A percentile compares a stretch with the other conserved stretches of the same genome.
These are phyloP conservation scores for Dunckerocampus dactyliophorus DNA, from an alignment of 2,113 vertebrate genomes.

Conservation along the genomic window DNA sequence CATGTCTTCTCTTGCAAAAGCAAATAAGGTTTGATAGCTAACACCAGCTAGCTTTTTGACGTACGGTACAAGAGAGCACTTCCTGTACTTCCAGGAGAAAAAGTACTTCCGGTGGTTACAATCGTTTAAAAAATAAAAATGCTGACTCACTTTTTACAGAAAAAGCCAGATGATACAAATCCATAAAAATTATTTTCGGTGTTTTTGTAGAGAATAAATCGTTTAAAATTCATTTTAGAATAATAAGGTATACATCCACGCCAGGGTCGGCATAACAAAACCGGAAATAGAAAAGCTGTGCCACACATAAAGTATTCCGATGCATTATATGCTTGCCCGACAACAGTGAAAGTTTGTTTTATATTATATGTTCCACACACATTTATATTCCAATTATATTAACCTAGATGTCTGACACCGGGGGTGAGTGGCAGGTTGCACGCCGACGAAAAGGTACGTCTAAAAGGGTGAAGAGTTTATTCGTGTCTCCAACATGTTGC, in stretches of 20 bases:
- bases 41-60: neutral
- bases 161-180: too few relatives aligned
- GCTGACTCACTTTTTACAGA: too few relatives aligned
- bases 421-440: slow-evolving; percentile 65
- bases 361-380: neutral
- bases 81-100: slow-evolving; percentile 25
- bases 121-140: too few relatives aligned
- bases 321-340: neutral
- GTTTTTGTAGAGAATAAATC: too few relatives aligned
- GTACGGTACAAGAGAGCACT: neutral
- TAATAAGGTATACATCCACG: neutral
- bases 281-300: slow-evolving; percentile 47
- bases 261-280: neutral
- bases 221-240: neutral
- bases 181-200: too few relatives aligned
- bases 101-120: neutral
- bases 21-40: neutral
- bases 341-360: neutral
- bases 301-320: slow-evolving; percentile 28
- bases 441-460: slow-evolving; percentile 59
- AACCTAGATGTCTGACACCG: slow-evolving; percentile 46
- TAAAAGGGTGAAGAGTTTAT: slow-evolving; percentile 24
- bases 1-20: neutral
- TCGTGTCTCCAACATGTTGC: neutral
- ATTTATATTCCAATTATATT: neutral